Conservation (phyloP, 2,888 invertebrate species). For the Melipona beecheii region DNA sequence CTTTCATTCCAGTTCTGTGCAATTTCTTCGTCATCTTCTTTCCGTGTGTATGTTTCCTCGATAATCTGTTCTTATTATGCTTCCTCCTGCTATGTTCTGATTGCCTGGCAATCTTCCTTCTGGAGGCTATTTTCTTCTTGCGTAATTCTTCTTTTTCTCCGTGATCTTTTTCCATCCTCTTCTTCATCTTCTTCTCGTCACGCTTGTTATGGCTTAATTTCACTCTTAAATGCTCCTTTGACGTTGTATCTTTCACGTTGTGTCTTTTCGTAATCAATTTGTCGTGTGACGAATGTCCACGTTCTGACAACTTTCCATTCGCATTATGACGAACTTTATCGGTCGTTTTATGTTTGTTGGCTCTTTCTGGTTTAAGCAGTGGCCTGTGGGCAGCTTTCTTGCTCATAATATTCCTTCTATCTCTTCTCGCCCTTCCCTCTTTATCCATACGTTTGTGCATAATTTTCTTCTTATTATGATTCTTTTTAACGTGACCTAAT, state of each 20-base stretch:
- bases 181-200: background rate
- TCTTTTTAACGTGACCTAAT: background rate
- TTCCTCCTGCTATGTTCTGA: background rate
- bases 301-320: background rate
- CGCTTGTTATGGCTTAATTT: background rate
- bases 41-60: background rate
- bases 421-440: background rate
- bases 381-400: background rate
- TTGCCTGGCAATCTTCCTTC: slow-evolving; percentile 14
- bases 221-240: background rate
- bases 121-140: background rate
- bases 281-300: background rate
- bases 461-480: background rate
- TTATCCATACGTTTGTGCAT: background rate
- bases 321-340: background rate
- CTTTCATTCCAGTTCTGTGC: background rate
- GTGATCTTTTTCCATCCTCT: background rate
- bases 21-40: background rate
- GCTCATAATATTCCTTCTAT: slow-evolving; percentile 9
- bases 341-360: background rate
- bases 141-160: background rate
- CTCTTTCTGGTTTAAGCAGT: background rate
- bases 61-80: slow-evolving; percentile 12
- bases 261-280: background rate
- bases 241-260: background rate